These are phyloP conservation scores for Molanna angustata DNA, from an alignment of 2,888 invertebrate species.

Conservation along the genomic window DNA sequence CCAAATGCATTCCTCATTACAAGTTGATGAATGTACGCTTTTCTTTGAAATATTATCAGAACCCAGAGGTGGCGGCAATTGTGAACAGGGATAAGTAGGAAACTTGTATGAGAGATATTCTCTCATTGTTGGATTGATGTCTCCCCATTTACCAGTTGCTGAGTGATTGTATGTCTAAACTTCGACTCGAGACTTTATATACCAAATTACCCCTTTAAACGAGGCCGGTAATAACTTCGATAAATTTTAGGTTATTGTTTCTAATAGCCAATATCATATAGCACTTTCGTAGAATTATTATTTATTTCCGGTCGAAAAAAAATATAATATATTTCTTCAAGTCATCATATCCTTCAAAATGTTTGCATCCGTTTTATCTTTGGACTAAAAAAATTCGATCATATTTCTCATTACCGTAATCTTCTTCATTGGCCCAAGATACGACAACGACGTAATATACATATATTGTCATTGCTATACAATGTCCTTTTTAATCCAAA, in stretches of 20 bases:
- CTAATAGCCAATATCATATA: too few species aligned
- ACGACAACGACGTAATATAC: too few species aligned
- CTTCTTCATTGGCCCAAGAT: too few species aligned
- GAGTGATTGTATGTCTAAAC: slow-evolving; percentile 11
- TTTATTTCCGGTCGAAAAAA: too few species aligned
- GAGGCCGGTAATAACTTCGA: slow-evolving; percentile 5
- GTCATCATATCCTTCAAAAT: too few species aligned
- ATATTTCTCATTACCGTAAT: too few species aligned
- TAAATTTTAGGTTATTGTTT: slow-evolving; percentile 6
- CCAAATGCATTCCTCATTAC: slow-evolving; percentile 29
- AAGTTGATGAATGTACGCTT: slow-evolving; percentile 26
- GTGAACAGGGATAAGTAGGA: not conserved
- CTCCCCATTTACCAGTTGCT: slow-evolving; percentile 5
- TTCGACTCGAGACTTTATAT: slow-evolving; percentile 7
- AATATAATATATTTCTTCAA: too few species aligned
- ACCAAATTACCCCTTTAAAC: slow-evolving; percentile 6
- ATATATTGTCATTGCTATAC: too few species aligned
- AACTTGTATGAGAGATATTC: not conserved
- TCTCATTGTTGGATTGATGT: slow-evolving; percentile 1
- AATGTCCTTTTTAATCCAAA: too few species aligned
- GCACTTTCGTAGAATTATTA: too few species aligned
- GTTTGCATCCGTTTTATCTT: too few species aligned
- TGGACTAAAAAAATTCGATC: too few species aligned
- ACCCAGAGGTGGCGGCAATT: not conserved
- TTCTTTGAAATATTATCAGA: slow-evolving; percentile 18